Conservation (phyloP, 2,888 invertebrate species). For the Schrankia costaestrigalis region DNA sequence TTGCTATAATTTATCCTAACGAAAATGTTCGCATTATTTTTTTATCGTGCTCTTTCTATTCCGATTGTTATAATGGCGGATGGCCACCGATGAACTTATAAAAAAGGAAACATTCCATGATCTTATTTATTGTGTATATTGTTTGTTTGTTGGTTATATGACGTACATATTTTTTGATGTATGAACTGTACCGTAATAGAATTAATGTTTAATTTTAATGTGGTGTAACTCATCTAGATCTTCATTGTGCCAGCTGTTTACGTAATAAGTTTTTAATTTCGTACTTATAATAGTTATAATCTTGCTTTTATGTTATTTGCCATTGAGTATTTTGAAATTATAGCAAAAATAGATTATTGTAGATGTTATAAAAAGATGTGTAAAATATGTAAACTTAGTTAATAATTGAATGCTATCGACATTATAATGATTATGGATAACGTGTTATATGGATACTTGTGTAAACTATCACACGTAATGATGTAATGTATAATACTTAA, state of each 20-base stretch:
- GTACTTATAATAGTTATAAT: constrained; percentile 75
- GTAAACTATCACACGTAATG: constrained; percentile 49
- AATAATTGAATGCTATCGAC: constrained; percentile 44
- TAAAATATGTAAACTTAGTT: constrained; percentile 71
- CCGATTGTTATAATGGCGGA: constrained; percentile 44
- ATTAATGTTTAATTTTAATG: constrained; percentile 61
- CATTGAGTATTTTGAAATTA: constrained; percentile 67
- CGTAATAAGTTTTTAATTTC: constrained; percentile 69
- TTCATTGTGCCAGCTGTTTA: constrained; percentile 79
- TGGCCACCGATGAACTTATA: constrained; percentile 42
- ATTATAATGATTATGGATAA: constrained; percentile 44
- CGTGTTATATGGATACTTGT: constrained; percentile 49
- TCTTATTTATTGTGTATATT: constrained; percentile 80
- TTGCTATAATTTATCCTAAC: constrained; percentile 75
- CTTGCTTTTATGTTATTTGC: constrained; percentile 72
- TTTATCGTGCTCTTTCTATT: constrained; percentile 58
- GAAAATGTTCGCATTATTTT: constrained; percentile 68
- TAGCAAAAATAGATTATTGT: constrained; percentile 67
- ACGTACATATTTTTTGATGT: constrained; percentile 78
- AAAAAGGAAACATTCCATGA: constrained; percentile 75
- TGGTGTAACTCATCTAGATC: constrained; percentile 73
- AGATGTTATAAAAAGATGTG: constrained; percentile 55
- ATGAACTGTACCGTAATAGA: constrained; percentile 59
- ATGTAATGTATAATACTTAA: constrained; percentile 66
- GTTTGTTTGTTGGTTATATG: constrained; percentile 64